Evolutionary conservation across 2,797 vertebrate genomes (phyloP).

Genomic region (Scolopax bukidnonensis): DNA sequence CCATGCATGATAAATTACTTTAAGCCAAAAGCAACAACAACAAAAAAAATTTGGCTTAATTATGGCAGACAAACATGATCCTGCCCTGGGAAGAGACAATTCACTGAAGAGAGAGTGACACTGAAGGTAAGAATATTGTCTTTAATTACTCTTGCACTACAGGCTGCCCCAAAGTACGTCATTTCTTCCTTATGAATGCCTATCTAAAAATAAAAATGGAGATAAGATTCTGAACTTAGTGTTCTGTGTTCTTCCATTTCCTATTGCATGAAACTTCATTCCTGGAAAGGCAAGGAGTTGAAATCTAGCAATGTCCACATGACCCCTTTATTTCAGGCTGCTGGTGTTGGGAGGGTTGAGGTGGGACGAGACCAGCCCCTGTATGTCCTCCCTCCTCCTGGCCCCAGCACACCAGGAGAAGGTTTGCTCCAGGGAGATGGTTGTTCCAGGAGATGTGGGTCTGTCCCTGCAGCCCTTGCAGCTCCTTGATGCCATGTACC

Average conservation of each 20-base stretch:
- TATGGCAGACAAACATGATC: background rate
- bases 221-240: background rate
- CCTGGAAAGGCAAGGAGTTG: background rate
- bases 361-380: background rate
- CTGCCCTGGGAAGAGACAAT: background rate
- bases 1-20: background rate
- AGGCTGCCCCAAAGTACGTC: background rate
- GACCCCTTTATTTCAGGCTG: background rate
- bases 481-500: fast-evolving
- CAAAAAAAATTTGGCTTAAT: background rate
- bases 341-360: background rate
- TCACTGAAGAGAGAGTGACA: background rate
- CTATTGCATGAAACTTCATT: background rate
- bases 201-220: slow-evolving; percentile 8
- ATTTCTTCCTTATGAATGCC: background rate
- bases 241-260: background rate
- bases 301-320: background rate
- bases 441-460: fast-evolving
- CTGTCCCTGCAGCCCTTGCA: fast-evolving
- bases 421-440: background rate
- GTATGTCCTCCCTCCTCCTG: background rate
- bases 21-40: background rate
- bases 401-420: background rate
- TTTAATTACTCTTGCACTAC: background rate
- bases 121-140: background rate